Evolutionary conservation across 2,888 invertebrate genomes (phyloP).

Genomic region (Drosophila basisetae): DNA sequence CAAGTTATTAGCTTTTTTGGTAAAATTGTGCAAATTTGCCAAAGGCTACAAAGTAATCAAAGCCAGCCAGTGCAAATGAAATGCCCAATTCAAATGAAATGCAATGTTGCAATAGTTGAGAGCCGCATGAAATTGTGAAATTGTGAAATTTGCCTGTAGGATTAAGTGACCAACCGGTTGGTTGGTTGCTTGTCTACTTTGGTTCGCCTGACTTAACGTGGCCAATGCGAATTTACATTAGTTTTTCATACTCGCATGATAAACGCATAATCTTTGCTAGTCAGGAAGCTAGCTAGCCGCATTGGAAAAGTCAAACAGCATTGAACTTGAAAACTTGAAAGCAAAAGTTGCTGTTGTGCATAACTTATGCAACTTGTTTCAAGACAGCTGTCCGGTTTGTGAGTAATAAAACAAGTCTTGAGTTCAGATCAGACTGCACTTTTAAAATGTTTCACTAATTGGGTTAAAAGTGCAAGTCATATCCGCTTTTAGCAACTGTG

Average conservation of each 20-base stretch:
- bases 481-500: conserved; percentile 9
- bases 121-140: conserved; percentile 69
- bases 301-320: conserved; percentile 59
- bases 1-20: conserved; percentile 64
- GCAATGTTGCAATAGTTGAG: conserved; percentile 50
- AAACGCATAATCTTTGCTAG: conserved; percentile 32
- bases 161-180: conserved; percentile 33
- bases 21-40: conserved; percentile 71
- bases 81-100: conserved; percentile 73
- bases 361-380: conserved; percentile 65
- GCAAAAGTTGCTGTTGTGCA: conserved; percentile 47
- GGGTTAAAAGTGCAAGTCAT: conserved; percentile 47
- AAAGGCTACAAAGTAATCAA: conserved; percentile 70
- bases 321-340: conserved; percentile 65
- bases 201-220: conserved; percentile 11
- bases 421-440: neutral
- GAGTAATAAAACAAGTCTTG: neutral
- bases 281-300: conserved; percentile 51
- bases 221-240: conserved; percentile 18
- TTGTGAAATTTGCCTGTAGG: conserved; percentile 70
- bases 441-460: conserved; percentile 28
- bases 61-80: conserved; percentile 64
- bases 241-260: conserved; percentile 25
- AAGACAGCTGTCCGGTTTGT: neutral
- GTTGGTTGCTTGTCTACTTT: conserved; percentile 9